Percentiles rank a stretch among this genome's conserved stretches.
Evolutionary conservation across 1,140 invertebrate genomes (phyloP).

Genomic region (Heliothis virescens): DNA sequence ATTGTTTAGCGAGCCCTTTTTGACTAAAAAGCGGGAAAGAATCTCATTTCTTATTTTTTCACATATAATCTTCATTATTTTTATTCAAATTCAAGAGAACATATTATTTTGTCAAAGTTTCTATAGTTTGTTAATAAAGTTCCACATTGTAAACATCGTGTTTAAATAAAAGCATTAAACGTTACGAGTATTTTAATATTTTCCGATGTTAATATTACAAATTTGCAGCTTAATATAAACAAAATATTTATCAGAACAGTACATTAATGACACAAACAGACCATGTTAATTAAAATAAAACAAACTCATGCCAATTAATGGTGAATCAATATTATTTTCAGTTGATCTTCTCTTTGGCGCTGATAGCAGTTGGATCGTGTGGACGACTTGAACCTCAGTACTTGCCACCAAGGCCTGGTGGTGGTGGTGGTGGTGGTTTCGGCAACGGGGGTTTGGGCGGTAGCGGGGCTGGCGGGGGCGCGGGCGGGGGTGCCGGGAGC

Average conservation of each 20-base stretch:
- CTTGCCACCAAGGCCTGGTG: conserved; percentile 71
- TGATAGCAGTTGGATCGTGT: conserved; percentile 68
- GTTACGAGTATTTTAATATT: no score
- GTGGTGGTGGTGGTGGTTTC: conserved; percentile 58
- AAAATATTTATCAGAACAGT: no score
- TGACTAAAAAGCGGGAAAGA: no score
- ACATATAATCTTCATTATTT: not conserved
- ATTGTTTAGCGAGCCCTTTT: no score
- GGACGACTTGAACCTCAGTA: conserved; percentile 80
- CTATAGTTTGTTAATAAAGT: no score
- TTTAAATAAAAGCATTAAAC: no score
- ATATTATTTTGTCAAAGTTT: not conserved
- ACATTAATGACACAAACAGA: no score
- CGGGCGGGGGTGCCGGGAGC: conserved; percentile 50
- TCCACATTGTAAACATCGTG: no score
- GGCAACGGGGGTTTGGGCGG: conserved; percentile 58
- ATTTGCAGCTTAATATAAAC: no score
- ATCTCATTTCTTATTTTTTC: not conserved
- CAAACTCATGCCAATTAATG: not conserved
- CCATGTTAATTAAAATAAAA: no score
- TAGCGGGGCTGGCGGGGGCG: conserved; percentile 47
- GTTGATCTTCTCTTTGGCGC: conserved; percentile 65
- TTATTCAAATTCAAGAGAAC: not conserved
- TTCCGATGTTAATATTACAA: no score
- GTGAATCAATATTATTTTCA: conserved; percentile 53